These are phyloP conservation scores for Hystrix cristata DNA, from an alignment of 2,113 vertebrate species.

Conservation along the genomic window DNA sequence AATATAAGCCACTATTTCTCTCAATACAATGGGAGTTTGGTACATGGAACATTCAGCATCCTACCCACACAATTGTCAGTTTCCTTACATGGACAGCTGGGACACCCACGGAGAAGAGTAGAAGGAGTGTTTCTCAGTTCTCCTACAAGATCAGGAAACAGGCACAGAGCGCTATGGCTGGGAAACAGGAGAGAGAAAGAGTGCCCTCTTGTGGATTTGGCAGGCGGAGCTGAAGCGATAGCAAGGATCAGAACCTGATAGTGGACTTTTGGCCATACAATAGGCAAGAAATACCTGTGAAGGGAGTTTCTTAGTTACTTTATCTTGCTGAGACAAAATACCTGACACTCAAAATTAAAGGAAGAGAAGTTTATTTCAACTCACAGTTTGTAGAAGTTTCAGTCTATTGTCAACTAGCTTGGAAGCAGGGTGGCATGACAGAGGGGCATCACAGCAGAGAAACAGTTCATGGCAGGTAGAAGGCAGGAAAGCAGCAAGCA, in stretches of 20 bases:
- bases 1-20: no score
- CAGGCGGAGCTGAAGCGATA: background rate
- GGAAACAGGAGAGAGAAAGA: background rate
- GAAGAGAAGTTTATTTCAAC: background rate
- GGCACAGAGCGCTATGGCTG: background rate
- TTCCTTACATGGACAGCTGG: no score
- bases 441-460: background rate
- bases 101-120: no score
- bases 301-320: background rate
- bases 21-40: no score
- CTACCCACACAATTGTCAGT: no score
- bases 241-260: background rate
- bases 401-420: background rate
- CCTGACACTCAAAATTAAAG: background rate
- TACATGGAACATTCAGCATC: no score
- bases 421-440: background rate
- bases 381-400: background rate
- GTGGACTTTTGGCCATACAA: background rate
- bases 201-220: background rate
- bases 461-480: background rate
- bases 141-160: no score
- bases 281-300: background rate
- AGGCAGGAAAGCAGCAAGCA: background rate
- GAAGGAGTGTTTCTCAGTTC: no score
- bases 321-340: background rate